Base-by-base conservation (phyloP, 2,113 vertebrate genomes). In the Aythya baeri region DNA sequence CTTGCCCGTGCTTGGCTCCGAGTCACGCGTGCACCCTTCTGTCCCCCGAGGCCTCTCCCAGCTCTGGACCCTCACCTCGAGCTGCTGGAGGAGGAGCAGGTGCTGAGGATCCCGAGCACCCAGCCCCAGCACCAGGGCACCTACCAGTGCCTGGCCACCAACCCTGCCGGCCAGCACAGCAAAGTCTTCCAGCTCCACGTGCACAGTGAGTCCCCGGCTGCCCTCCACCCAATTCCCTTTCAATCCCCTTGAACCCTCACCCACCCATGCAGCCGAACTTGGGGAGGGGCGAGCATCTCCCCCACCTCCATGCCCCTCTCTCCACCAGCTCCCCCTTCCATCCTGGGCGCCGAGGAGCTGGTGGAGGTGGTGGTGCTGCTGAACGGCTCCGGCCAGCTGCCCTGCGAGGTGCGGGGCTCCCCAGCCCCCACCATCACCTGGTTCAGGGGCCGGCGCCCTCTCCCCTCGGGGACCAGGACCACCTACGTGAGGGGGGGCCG, bases 91-190 rank as follows among this genome's bases (percentile, higher is more conserved):
- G 95, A 97, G 1, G 97, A 98, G 46, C 98, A 99, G 94, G 93
- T 98, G 46, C 83, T 99, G 89, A 97, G 96, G 77, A 97, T 99
- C 84, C 86, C 96, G 94, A 96, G 95, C 32, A 98, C 98, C 7
- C 97, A 97, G 75, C 96, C 97, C 71, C 97, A 98, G 62, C 98
- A 99, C 55, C 98, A 98, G 92, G 99, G 99, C 9, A 92, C 92
- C 67, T 99, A 99, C 96, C 98, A 98, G 95, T 99, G 99, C 63
- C 66, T 98, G 93, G 99, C 99, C 86, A 98, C 98, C 88, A 99
- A 99, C 96, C 97, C 98, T 3, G 99, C 98, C 2, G 99, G 99
- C 59, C 98, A 98, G 81, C 98, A 98, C 93, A 95, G 96, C 93
- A 98, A 98, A 52, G 97, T 98, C 96, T 99, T 99, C 95, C 98